Base-by-base conservation (phyloP, 37 sponge, comb jelly and placozoan genomes). In the Oscarella lobularis region DNA sequence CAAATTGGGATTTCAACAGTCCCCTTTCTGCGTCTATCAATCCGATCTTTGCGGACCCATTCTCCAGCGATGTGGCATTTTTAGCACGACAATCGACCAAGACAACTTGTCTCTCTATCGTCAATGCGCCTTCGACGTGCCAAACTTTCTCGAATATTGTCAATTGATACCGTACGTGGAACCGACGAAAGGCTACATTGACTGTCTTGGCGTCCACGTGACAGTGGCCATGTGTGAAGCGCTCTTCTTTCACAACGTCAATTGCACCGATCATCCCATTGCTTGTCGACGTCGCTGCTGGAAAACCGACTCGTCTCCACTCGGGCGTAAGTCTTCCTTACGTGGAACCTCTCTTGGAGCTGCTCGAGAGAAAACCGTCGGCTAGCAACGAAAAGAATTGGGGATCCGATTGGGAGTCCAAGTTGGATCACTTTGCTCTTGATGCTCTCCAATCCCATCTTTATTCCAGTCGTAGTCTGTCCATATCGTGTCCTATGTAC, bases 401-500 rank as follows among this genome's bases (percentile, higher is more conserved):
- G n/a, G n/a, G n/a, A n/a, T 27, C 14, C 20, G 60, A 9, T 27
- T 48, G 60, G 60, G 60, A 48, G 60, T 9, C 60, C 60, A 20
- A 48, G 14, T 20, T 27, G 60, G 60, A 48, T 48, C 14, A 27
- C 20, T 48, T 48, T 48, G 60, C 60, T 48, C 20, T 48, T 27
- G 60, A 48, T 48, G 60, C 60, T 27, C 60, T 48, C 9, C 9
- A 48, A 27, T 27, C 9, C 60, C 60, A 48, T 20, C 60, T 48
- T 27, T 48, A 48, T 20, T 27, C 9, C 20, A 27, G 60, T 48
- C 60, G 60, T 20, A 48, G 60, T 48, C 20, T 48, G 60, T 9
- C 60, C 60, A 48, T 48, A 9, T 48, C 60, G 60, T 48, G 60
- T 48, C 60, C 60, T 48, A 48, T 48, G 60, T 48, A 48, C 20